phyloP scores from a whole-genome alignment of 2,888 invertebrate genomes.

The Spisula subtruncata region DNA sequence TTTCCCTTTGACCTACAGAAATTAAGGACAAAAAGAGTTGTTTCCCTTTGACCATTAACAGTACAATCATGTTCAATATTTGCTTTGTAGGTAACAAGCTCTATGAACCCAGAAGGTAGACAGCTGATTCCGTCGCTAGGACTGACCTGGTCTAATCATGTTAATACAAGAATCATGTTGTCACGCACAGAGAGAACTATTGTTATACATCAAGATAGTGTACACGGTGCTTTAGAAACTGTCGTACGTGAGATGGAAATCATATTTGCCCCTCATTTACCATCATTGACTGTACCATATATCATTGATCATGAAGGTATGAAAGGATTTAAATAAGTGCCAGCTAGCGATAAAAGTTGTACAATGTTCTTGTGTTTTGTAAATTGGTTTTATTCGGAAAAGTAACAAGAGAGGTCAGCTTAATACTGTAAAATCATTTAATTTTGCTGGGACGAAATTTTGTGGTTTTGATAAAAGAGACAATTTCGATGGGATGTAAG shows the following conservation, averaged over 20 bases:
- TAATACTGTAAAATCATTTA: too few relatives aligned
- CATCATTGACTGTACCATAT: constrained; percentile 88
- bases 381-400: too few relatives aligned
- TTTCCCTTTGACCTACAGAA: too few relatives aligned
- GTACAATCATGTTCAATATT: neutral
- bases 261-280: constrained; percentile 90
- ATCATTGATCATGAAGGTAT: constrained; percentile 89
- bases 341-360: too few relatives aligned
- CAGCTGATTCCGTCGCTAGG: constrained; percentile 90
- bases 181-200: constrained; percentile 77
- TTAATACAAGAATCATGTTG: constrained; percentile 90
- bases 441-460: too few relatives aligned
- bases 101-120: constrained; percentile 71
- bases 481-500: too few relatives aligned
- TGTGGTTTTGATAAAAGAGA: too few relatives aligned
- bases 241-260: constrained; percentile 88
- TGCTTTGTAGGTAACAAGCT: constrained; percentile 79
- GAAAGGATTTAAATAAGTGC: constrained; percentile 72
- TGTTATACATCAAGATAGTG: constrained; percentile 67
- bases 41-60: neutral
- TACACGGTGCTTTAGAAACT: constrained; percentile 67
- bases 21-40: too few relatives aligned
- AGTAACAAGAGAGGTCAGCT: too few relatives aligned
- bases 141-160: constrained; percentile 91
- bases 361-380: too few relatives aligned